Conservation (phyloP, 2,888 invertebrate species). For the Pherbina coryleti region DNA sequence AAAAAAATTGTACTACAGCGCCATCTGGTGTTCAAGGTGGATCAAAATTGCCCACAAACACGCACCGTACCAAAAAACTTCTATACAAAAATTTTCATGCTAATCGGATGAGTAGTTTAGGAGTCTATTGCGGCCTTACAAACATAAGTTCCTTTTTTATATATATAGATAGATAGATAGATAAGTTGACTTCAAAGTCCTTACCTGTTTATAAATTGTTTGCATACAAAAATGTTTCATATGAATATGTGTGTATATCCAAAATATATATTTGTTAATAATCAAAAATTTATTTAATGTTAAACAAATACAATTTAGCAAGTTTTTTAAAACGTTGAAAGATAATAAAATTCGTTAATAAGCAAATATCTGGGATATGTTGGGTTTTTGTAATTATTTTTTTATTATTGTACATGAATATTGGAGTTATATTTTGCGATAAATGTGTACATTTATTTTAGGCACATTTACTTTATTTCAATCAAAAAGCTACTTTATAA, state of each 20-base stretch:
- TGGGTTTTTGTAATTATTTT: background rate
- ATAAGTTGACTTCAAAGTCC: no score
- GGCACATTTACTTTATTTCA: conserved; percentile 14
- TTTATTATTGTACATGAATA: background rate
- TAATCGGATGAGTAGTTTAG: no score
- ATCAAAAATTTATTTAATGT: background rate
- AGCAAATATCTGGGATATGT: background rate
- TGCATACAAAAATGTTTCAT: background rate
- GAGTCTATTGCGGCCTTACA: no score
- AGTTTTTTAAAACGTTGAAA: background rate
- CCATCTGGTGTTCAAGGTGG: no score
- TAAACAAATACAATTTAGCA: background rate
- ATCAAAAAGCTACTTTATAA: conserved; percentile 7
- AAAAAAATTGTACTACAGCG: no score
- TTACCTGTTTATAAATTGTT: no score
- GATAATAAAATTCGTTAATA: background rate
- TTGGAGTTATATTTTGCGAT: conserved; percentile 15
- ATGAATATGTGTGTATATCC: background rate
- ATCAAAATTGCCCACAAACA: no score
- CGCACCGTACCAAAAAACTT: no score
- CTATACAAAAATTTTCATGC: no score
- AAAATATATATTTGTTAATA: background rate
- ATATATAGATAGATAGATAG: no score
- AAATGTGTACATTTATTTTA: conserved; percentile 7
- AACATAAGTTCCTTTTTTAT: no score